Evolutionary conservation across 2,888 invertebrate genomes (phyloP).

Genomic region (Agonopterix heracliana): DNA sequence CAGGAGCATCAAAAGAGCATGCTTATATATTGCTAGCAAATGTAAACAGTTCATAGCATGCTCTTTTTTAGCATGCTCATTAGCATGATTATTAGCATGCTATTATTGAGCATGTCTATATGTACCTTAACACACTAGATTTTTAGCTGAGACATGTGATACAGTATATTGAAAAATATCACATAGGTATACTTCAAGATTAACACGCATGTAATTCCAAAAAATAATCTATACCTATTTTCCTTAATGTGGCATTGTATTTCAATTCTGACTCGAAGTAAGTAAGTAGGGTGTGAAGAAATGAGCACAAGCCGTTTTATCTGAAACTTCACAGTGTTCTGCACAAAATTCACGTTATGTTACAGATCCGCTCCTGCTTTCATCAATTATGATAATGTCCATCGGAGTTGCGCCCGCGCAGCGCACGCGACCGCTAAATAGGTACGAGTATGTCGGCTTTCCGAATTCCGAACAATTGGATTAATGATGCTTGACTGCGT

Average conservation of each 20-base stretch:
- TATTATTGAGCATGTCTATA: too few relatives aligned
- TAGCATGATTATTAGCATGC: too few relatives aligned
- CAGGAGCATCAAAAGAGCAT: too few relatives aligned
- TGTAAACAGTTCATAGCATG: too few relatives aligned
- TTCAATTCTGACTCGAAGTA: too few relatives aligned
- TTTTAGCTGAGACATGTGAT: constrained; percentile 3
- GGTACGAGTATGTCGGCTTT: constrained; percentile 51
- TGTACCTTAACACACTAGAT: background rate
- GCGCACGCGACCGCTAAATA: constrained; percentile 28
- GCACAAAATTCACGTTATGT: constrained; percentile 21
- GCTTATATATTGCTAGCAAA: too few relatives aligned
- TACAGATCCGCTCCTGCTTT: constrained; percentile 44
- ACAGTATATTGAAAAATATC: background rate
- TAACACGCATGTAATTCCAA: background rate
- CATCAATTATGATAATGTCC: constrained; percentile 69
- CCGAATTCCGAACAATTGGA: constrained; percentile 50
- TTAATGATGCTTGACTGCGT: constrained; percentile 21
- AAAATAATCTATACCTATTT: too few relatives aligned
- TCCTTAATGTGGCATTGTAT: too few relatives aligned
- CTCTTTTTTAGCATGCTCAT: too few relatives aligned
- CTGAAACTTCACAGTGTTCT: constrained; percentile 17
- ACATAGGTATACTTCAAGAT: background rate
- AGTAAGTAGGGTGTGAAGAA: too few relatives aligned
- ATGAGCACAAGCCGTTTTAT: constrained; percentile 3
- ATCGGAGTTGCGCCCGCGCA: constrained; percentile 26